These are phyloP conservation scores for Percina caprodes DNA, from an alignment of 2,113 vertebrate genomes.

Conservation along the genomic window DNA sequence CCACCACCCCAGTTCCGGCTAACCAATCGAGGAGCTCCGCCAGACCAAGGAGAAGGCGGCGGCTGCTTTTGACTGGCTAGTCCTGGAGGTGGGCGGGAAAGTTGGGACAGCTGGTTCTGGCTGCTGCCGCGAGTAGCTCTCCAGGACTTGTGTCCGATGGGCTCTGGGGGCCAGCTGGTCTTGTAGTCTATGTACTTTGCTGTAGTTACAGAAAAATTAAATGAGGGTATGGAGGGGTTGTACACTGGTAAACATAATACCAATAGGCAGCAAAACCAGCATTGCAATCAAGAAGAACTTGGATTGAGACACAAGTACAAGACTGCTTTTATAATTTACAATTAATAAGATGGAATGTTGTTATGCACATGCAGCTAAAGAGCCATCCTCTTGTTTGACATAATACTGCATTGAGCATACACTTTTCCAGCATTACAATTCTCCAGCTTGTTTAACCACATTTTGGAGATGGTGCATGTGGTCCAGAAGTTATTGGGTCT, in stretches of 20 bases:
- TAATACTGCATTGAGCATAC: background rate
- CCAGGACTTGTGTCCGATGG: conserved; percentile 99
- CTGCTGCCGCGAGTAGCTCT: conserved; percentile 96
- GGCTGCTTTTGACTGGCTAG: conserved; percentile 94
- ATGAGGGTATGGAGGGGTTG: conserved; percentile 1
- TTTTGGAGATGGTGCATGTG: background rate
- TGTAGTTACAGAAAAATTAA: conserved; percentile 58
- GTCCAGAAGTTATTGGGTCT: background rate
- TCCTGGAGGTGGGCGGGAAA: conserved; percentile 96
- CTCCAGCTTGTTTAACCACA: background rate
- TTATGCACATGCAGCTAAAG: background rate
- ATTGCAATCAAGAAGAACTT: background rate
- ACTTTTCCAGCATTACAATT: background rate
- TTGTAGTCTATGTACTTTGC: conserved; percentile 99
- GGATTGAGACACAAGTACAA: background rate
- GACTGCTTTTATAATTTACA: background rate
- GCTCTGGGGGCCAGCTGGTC: conserved; percentile 98
- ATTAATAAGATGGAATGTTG: background rate
- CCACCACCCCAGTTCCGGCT: conserved; percentile 90
- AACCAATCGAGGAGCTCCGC: conserved; percentile 91
- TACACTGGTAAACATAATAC: background rate
- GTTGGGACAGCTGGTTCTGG: conserved; percentile 94
- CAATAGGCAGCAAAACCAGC: background rate
- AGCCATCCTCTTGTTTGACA: background rate
- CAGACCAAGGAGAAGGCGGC: conserved; percentile 92